Evolutionary conservation across 2,888 invertebrate genomes (phyloP).

Genomic region (Endomychus coccineus): DNA sequence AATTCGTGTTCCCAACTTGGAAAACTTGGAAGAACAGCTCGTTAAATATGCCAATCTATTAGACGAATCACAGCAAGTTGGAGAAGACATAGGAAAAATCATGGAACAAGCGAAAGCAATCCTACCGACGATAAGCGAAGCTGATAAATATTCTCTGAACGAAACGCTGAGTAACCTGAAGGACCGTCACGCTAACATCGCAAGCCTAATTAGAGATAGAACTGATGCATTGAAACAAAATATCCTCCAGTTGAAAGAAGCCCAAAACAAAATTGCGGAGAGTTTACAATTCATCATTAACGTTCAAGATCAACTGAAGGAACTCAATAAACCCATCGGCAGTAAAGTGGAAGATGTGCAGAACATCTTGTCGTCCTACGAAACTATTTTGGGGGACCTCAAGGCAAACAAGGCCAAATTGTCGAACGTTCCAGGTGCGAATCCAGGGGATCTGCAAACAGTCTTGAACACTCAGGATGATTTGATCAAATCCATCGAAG

Average conservation of each 20-base stretch:
- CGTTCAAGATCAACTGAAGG: conserved; percentile 76
- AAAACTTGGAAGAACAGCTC: conserved; percentile 79
- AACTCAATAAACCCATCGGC: conserved; percentile 79
- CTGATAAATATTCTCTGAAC: conserved; percentile 75
- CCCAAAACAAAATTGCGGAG: conserved; percentile 71
- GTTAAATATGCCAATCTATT: conserved; percentile 76
- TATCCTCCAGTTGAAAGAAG: conserved; percentile 74
- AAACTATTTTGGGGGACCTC: conserved; percentile 67
- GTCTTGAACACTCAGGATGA: conserved; percentile 79
- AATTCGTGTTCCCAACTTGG: conserved; percentile 69
- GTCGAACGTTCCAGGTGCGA: conserved; percentile 68
- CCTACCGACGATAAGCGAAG: conserved; percentile 71
- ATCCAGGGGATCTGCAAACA: conserved; percentile 69
- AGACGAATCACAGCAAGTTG: conserved; percentile 64
- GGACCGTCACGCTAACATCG: conserved; percentile 69
- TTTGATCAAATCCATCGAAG: conserved; percentile 75
- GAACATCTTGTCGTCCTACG: conserved; percentile 69
- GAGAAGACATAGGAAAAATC: conserved; percentile 65
- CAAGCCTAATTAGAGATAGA: conserved; percentile 68
- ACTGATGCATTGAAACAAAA: conserved; percentile 65
- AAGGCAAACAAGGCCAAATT: conserved; percentile 72
- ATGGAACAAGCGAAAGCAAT: conserved; percentile 74
- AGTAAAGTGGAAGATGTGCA: conserved; percentile 84
- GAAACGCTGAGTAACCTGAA: conserved; percentile 72
- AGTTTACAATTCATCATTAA: conserved; percentile 71